Conservation (phyloP, 1,140 invertebrate genomes). For the Cydia fagiglandana region DNA sequence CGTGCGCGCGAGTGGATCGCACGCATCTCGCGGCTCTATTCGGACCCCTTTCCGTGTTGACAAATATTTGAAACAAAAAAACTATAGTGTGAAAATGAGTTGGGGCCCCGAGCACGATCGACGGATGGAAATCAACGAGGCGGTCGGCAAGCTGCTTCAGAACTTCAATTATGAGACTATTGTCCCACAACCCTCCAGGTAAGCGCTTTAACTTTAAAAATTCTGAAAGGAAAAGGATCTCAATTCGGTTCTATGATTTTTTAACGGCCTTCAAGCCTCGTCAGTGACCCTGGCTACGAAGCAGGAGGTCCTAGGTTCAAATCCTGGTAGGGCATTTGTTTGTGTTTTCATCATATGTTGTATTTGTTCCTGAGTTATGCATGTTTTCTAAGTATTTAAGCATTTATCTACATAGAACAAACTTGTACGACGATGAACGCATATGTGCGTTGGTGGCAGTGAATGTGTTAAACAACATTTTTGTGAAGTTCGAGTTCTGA, state of each 20-base stretch:
- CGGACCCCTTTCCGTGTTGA: not conserved
- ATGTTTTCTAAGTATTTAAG: no score
- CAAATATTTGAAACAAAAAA: not conserved
- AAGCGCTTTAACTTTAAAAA: constrained; percentile 38
- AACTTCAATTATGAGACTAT: constrained; percentile 73
- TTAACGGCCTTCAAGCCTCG: no score
- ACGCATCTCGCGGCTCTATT: constrained; percentile 49
- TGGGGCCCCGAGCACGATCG: constrained; percentile 61
- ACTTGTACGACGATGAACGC: no score
- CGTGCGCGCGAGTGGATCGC: constrained; percentile 71
- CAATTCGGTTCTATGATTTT: not conserved
- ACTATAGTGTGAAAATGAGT: constrained; percentile 50
- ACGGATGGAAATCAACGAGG: constrained; percentile 67
- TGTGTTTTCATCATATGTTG: no score
- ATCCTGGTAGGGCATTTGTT: no score
- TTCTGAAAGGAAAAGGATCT: not conserved
- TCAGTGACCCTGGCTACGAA: no score
- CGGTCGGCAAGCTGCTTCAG: constrained; percentile 66
- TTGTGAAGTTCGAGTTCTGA: no score
- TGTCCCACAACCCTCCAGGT: constrained; percentile 66
- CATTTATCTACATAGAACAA: no score
- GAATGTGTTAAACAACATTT: no score
- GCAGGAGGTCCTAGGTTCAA: no score
- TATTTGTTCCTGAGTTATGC: no score
- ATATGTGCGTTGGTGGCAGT: no score